These are phyloP conservation scores for Oreotrochilus melanogaster DNA, from an alignment of 2,113 vertebrate species.

Conservation along the genomic window DNA sequence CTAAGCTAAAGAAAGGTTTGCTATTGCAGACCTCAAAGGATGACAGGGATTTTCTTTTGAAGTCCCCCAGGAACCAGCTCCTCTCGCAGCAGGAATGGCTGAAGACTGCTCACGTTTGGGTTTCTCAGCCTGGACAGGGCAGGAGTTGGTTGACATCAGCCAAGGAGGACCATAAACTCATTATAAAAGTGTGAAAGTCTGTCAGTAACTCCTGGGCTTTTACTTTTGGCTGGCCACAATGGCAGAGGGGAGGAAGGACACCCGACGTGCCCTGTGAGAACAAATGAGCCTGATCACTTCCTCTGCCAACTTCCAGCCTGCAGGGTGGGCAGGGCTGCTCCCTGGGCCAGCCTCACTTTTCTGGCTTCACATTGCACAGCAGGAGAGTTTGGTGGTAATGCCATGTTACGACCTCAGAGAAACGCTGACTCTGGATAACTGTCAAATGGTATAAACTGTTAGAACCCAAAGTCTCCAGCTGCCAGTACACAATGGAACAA, in stretches of 20 bases:
- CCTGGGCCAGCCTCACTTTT: rapidly evolving
- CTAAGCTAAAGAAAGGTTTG: background rate
- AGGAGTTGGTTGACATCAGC: background rate
- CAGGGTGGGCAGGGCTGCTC: background rate
- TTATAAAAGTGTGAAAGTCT: background rate
- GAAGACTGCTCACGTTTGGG: background rate
- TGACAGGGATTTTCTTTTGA: background rate
- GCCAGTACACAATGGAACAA: background rate
- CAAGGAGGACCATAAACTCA: background rate
- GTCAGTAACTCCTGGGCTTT: background rate
- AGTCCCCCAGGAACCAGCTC: background rate
- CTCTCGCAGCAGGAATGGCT: background rate
- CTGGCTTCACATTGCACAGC: background rate
- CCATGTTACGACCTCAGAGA: background rate
- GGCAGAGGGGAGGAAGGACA: background rate
- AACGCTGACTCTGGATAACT: rapidly evolving
- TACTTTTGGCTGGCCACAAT: background rate
- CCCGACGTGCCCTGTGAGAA: background rate
- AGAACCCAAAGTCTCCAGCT: background rate
- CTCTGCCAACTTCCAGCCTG: background rate
- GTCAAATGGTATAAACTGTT: background rate
- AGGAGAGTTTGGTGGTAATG: background rate
- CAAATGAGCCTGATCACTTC: background rate
- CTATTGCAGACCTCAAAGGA: background rate
- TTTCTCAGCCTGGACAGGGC: background rate